Evolutionary conservation across 2,797 vertebrate genomes (phyloP), one percentile per base, ranked within the genome.

Genomic region (Lateolabrax maculatus): DNA sequence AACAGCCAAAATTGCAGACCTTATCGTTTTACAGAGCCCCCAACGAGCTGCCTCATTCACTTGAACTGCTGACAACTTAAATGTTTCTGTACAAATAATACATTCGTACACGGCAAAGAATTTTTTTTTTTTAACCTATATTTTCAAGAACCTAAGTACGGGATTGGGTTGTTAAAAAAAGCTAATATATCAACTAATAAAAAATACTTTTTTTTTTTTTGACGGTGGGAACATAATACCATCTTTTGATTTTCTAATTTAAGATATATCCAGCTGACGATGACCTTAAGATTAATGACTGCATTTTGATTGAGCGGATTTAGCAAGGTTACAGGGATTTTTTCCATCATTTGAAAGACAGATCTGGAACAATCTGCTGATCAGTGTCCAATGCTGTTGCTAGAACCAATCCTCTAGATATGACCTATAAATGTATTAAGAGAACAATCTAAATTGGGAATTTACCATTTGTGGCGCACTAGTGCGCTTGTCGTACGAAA

Each of bases 361-460:
- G 90, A 92, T 85, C 84, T 90, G 81, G 90, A 90, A 69, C 90
- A 92, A 86, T 74, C 70, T 85, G 70, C 41, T 69, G 48, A 87
- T 90, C 79, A 81, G 64, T 63, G 80, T 87, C 84, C 75, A 81
- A 68, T 5, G n/a, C 75, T 58, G 58, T n/a, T 55, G 67, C 70
- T 36, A 31, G 37, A 83, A 76, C 53, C 65, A 34, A 31, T 75
- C 61, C 5, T 79, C 73, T 64, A 44, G 37, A 79, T 68, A 29
- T 86, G 83, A 86, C 84, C 84, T 79, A 81, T 65, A 84, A 90
- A 86, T 58, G 56, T 74, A 80, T 71, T 29, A 70, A 70, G 43
- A 75, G 80, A 83, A 71, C 31, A 82, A 29, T 53, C 43, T 66
- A 21, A 34, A 36, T 64, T 3, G 11, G 25, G 34, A 34, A 60